These are phyloP conservation scores for Leptinotarsa rubiginosa DNA, from an alignment of 2,888 invertebrate genomes.

Conservation along the genomic window DNA sequence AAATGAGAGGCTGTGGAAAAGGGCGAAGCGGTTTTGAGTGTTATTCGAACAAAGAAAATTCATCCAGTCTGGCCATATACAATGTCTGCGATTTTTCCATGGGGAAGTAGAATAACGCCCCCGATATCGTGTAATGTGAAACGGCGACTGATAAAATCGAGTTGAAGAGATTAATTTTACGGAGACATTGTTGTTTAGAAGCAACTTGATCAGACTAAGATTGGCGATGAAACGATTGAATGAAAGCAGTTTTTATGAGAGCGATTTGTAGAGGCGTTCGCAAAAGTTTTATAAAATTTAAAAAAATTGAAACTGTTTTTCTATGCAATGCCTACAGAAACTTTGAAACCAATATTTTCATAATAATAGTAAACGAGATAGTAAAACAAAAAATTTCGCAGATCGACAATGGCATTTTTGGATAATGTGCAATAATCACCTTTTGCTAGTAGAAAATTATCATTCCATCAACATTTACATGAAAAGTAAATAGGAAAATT, in stretches of 20 bases:
- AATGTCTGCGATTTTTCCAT: conserved; percentile 25
- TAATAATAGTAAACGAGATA: no score
- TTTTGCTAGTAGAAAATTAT: no score
- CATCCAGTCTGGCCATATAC: conserved; percentile 37
- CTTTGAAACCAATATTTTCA: no score
- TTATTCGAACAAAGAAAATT: conserved; percentile 36
- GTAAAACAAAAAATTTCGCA: no score
- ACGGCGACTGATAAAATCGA: conserved; percentile 21
- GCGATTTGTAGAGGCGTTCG: no score
- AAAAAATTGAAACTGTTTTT: no score
- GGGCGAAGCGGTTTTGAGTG: conserved; percentile 35
- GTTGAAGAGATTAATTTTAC: not conserved
- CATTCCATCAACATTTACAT: no score
- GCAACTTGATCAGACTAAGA: not conserved
- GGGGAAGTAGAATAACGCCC: conserved; percentile 29
- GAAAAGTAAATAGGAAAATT: no score
- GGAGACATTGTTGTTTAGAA: not conserved
- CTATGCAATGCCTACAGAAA: no score
- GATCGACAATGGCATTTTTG: no score
- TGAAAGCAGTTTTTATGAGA: not conserved
- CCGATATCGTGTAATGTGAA: conserved; percentile 31
- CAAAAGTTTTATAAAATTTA: no score
- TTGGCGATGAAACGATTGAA: not conserved
- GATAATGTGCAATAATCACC: no score
- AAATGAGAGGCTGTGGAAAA: conserved; percentile 36